Evolutionary conservation across 2,888 invertebrate genomes (phyloP).

Genomic region (Criorhina ranunculi): DNA sequence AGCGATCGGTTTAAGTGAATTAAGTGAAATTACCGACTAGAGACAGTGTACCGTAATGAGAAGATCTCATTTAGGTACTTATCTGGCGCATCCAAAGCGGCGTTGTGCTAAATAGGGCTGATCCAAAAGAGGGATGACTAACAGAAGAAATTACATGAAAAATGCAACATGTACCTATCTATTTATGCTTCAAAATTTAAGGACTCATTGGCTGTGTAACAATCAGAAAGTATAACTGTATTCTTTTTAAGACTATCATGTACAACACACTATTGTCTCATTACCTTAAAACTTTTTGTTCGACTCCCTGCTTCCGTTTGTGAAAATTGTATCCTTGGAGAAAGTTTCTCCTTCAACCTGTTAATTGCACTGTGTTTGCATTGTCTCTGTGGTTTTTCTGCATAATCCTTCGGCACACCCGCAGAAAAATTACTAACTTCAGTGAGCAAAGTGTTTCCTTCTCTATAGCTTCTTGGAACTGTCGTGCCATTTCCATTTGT

Average conservation of each 20-base stretch:
- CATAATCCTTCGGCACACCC: conserved; percentile 8
- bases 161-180: too few species aligned
- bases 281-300: neutral
- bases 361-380: conserved; percentile 24
- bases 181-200: too few species aligned
- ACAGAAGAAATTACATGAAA: neutral
- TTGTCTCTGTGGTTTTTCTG: conserved; percentile 8
- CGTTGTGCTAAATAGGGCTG: neutral
- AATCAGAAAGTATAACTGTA: too few species aligned
- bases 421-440: conserved; percentile 28
- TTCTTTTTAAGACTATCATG: neutral
- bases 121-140: too few species aligned
- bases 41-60: neutral
- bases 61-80: conserved; percentile 31
- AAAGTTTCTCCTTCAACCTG: conserved; percentile 10
- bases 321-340: conserved; percentile 28
- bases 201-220: too few species aligned
- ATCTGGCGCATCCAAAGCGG: conserved; percentile 43
- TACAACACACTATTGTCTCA: neutral
- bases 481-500: conserved; percentile 46
- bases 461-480: conserved; percentile 14
- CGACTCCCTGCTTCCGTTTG: neutral
- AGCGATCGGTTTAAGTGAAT: conserved; percentile 67
- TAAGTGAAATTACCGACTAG: conserved; percentile 26
- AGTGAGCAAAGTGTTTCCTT: conserved; percentile 9